Base-by-base conservation (phyloP, 35 echinoderm and acorn worm genomes). In the Lytechinus variegatus region DNA sequence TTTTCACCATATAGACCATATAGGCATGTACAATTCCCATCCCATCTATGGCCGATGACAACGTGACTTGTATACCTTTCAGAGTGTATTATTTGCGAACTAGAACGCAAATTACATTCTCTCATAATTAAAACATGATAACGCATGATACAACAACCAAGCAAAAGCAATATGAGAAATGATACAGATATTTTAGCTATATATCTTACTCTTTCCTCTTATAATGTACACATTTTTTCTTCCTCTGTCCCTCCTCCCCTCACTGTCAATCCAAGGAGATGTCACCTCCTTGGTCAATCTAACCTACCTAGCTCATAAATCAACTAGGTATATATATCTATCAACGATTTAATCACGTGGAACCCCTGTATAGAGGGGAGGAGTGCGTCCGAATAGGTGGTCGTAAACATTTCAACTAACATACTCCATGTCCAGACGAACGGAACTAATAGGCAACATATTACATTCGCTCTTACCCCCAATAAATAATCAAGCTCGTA, bases 391-490 rank as follows among this genome's bases (percentile, higher is more conserved):
- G 5, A 79, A n/a, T 79, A 6, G 66, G 19, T 79, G 66, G 66
- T 79, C 66, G 66, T 79, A 79, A 79, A 79, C 21, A 79, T 79
- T n/a, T 79, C 19, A 79, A 79, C 66, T 79, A 24, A 79, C 33
- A 79, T 79, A 79, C 66, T 79, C 16, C 0, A 16, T 24, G 21
- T 79, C 66, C 66, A 79, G 24, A 79, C 66, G 19, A 79, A 24
- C 66, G 66, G 66, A 79, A 79, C 66, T 79, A 79, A 79, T 79
- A n/a, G 66, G 66, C 66, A 79, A 79, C 66, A 79, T 79, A 79
- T 79, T 79, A 79, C 66, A 16, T n/a, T 79, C 66, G 19, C 66
- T 79, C 66, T 21, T 24, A 79, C 9, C 66, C 33, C 66, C 66
- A 79, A n/a, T 79, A 79, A 79, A 79, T 24, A 79, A n/a, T 79